Evolutionary conservation across 2,888 invertebrate species (phyloP), one percentile per base, ranked within the genome.

Genomic region (Scaptomyza caliginosa): DNA sequence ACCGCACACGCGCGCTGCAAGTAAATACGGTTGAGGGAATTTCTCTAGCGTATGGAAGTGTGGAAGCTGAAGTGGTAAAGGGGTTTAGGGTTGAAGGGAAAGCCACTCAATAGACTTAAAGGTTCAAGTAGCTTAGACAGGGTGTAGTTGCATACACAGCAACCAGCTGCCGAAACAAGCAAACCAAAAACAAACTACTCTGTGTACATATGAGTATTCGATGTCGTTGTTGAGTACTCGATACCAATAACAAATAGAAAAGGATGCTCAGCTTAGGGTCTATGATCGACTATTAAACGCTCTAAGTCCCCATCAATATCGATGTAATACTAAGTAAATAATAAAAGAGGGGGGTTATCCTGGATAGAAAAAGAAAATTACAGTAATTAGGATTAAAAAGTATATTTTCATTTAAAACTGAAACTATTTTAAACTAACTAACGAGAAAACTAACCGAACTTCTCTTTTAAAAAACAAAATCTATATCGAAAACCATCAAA

Each of bases 41-140:
- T 17, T 13, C 21, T 23, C 16, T 19, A 7, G 1, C 13, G 19
- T 32, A 32, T 30, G 4, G 2, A 10, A 8, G 5, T 10, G n/a
- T 13, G 13, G 4, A 5, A 5, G 26, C 38, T 26, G 4, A 8
- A 17, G 4, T 17, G 28, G 8, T 13, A 7, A 13, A 13, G 3
- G 16, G 38, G 24, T 10, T 10, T 19, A 7, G 11, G 5, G 2
- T 10, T 19, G 23, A 6, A 30, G n/a, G 16, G 1, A 19, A 56
- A 69, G 59, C 58, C 62, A 55, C 84, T 80, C 71, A 69, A 84
- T 80, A 66, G 81, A 81, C 68, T 77, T 84, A 65, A 83, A 56
- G 66, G 62, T 67, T 84, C 57, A 63, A 77, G 71, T 49, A 63
- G 55, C 74, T 74, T 57, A 57, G 48, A 62, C 48, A 49, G 36